Evolutionary conservation across 2,888 invertebrate genomes (phyloP).

Genomic region (Megastigmus dorsalis): DNA sequence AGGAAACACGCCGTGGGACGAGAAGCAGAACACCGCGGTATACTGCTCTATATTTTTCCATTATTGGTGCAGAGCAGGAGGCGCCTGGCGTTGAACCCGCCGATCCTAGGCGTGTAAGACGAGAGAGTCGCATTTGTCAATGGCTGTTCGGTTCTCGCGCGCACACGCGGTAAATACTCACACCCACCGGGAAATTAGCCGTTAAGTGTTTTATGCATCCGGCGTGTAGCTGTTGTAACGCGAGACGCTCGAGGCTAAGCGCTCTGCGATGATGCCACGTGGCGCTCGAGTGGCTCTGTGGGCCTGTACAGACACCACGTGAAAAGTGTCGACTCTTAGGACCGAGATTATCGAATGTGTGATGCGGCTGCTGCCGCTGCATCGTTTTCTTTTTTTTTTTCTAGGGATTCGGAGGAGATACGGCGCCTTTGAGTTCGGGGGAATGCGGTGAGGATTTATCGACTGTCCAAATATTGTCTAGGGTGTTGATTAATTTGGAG

Average conservation of each 20-base stretch:
- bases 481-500: constrained; percentile 2
- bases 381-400: too few species aligned
- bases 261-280: constrained; percentile 1
- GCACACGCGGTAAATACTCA: constrained; percentile 53
- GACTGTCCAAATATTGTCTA: constrained; percentile 27
- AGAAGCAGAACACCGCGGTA: constrained; percentile 22
- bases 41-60: constrained; percentile 5
- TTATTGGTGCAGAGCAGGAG: constrained; percentile 11
- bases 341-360: background rate
- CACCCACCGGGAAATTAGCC: constrained; percentile 67
- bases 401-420: background rate
- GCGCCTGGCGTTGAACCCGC: constrained; percentile 66
- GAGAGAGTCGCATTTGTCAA: constrained; percentile 66
- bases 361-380: background rate
- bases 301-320: background rate
- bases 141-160: too few species aligned
- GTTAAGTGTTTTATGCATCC: constrained; percentile 71
- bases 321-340: background rate
- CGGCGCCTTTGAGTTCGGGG: background rate
- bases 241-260: too few species aligned
- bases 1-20: constrained; percentile 10
- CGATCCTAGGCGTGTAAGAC: too few species aligned
- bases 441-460: constrained; percentile 6
- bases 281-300: too few species aligned
- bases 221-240: too few species aligned